Evolutionary conservation across 2,113 vertebrate genomes (phyloP).

Genomic region (Hoplias malabaricus): DNA sequence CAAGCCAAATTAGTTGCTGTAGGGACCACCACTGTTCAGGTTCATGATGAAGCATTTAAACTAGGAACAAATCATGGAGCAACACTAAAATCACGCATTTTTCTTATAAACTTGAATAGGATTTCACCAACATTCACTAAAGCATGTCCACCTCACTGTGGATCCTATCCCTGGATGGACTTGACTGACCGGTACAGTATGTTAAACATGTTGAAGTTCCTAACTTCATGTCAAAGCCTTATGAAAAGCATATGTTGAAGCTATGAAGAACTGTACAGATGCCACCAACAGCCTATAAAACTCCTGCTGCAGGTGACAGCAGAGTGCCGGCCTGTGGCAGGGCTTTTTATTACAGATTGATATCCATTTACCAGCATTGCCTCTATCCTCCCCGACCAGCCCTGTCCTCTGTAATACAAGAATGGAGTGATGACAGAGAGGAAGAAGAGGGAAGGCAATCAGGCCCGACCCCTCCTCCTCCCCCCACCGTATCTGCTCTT

Average conservation of each 20-base stretch:
- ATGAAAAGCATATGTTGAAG: neutral
- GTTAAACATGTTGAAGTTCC: neutral
- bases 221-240: neutral
- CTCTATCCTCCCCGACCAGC: neutral
- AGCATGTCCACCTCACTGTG: no score
- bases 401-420: conserved; percentile 29
- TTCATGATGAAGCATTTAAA: no score
- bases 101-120: no score
- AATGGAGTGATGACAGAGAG: conserved; percentile 34
- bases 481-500: conserved; percentile 41
- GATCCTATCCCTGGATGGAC: no score
- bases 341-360: conserved; percentile 12
- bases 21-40: no score
- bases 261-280: neutral
- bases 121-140: no score
- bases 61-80: no score
- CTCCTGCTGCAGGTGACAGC: neutral
- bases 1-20: no score
- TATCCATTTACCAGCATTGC: neutral
- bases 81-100: no score
- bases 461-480: conserved; percentile 52
- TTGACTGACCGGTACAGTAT: no score
- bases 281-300: neutral
- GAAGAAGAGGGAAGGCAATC: conserved; percentile 52
- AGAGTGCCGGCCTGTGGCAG: neutral